phyloP scores from a whole-genome alignment of 2,113 vertebrate species.

The Hippocampus guttulatus region DNA sequence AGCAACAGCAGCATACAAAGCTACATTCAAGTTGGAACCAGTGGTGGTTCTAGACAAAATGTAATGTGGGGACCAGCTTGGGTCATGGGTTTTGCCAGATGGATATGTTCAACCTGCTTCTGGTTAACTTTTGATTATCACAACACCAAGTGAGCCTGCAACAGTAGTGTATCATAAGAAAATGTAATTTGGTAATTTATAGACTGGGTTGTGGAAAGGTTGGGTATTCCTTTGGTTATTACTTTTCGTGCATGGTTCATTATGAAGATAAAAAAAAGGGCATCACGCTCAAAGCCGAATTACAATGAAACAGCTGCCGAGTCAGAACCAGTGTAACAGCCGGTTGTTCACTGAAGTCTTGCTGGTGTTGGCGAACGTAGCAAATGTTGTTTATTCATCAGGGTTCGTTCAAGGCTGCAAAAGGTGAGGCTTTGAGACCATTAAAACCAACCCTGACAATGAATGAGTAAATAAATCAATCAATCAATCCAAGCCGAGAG shows the following conservation, averaged over 20 bases:
- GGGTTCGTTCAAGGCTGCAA: too few species aligned
- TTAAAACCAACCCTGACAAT: too few species aligned
- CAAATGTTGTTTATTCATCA: too few species aligned
- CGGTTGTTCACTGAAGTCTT: too few species aligned
- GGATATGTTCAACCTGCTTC: background rate
- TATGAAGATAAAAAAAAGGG: background rate
- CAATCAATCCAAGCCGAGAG: background rate
- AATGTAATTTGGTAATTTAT: background rate
- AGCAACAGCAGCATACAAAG: background rate
- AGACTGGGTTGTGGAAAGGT: background rate
- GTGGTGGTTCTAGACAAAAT: background rate
- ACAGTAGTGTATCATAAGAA: background rate
- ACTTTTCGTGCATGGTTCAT: background rate
- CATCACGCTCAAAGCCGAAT: background rate
- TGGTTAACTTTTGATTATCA: background rate
- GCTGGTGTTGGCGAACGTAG: too few species aligned
- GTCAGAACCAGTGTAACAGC: background rate
- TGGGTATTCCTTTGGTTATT: background rate
- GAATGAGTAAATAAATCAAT: too few species aligned
- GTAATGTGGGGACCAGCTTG: background rate
- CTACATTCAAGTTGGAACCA: background rate
- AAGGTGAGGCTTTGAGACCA: too few species aligned
- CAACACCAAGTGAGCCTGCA: background rate
- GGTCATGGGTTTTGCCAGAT: background rate
- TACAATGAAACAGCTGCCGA: background rate